phyloP scores from a whole-genome alignment of 2,797 vertebrate genomes.

The Acipenser oxyrinchus region DNA sequence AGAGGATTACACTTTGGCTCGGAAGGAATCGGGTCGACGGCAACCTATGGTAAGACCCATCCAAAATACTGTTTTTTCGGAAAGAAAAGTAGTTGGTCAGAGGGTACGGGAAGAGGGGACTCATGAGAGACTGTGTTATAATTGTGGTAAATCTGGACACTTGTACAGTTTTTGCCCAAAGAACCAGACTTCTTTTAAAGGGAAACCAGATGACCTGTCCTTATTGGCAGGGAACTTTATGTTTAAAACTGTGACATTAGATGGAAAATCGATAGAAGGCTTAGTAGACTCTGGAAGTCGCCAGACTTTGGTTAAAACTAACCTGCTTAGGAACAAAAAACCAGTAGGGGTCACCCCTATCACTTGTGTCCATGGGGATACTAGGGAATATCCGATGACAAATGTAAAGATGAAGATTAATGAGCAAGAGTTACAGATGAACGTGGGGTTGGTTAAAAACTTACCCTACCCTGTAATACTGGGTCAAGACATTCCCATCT shows the following conservation, averaged over 20 bases:
- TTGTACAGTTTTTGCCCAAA: neutral
- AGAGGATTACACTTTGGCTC: neutral
- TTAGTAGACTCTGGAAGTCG: neutral
- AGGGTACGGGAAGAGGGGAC: neutral
- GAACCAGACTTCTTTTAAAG: neutral
- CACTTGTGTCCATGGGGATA: neutral
- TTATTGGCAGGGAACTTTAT: neutral
- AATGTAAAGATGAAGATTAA: neutral
- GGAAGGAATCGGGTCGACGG: neutral
- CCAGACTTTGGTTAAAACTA: too few species aligned
- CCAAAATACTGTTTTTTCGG: neutral
- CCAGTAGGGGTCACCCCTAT: neutral
- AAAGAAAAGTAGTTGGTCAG: neutral
- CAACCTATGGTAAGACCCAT: neutral
- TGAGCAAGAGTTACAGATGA: neutral
- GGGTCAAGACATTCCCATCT: neutral
- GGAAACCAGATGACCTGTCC: neutral
- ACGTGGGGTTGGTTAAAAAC: neutral
- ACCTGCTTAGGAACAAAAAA: too few species aligned
- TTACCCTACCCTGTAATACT: neutral
- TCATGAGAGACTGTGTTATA: neutral
- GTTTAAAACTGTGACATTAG: neutral
- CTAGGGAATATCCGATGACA: neutral
- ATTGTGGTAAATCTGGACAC: neutral
- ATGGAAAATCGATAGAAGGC: neutral